Conservation (phyloP, 1,140 invertebrate species). For the Drosophila ogumai region DNA sequence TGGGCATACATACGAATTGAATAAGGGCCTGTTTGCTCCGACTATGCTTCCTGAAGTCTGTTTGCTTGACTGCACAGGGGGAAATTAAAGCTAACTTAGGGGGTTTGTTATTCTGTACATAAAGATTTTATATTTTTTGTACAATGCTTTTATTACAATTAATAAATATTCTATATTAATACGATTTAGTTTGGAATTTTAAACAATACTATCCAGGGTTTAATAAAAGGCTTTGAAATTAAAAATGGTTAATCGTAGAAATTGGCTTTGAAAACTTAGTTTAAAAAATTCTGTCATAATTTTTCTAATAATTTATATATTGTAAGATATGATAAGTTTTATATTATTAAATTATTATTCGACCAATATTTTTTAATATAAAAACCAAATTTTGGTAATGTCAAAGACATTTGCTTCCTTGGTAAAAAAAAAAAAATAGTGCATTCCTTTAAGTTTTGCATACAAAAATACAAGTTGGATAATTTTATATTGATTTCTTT, state of each 20-base stretch:
- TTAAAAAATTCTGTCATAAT: background rate
- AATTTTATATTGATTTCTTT: background rate
- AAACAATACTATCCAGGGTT: background rate
- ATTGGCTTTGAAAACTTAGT: background rate
- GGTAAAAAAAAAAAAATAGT: too few species aligned
- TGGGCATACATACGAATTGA: constrained; percentile 53
- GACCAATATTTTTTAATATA: background rate
- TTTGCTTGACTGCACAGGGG: constrained; percentile 40
- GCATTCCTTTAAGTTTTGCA: background rate
- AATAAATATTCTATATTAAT: background rate
- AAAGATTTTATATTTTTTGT: background rate
- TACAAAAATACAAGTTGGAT: background rate
- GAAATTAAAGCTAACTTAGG: background rate
- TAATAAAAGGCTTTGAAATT: too few species aligned
- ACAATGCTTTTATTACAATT: background rate
- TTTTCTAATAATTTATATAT: background rate
- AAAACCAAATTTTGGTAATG: background rate
- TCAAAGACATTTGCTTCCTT: background rate
- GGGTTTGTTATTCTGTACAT: background rate
- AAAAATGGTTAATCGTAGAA: too few species aligned
- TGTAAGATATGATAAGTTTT: too few species aligned
- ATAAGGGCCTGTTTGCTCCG: constrained; percentile 55
- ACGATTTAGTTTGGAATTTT: background rate
- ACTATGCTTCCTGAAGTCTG: constrained; percentile 63
- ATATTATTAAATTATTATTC: too few species aligned